Evolutionary conservation across 2,113 vertebrate genomes (phyloP), one percentile per base, ranked within the genome.

Genomic region (Dicerorhinus sumatrensis): DNA sequence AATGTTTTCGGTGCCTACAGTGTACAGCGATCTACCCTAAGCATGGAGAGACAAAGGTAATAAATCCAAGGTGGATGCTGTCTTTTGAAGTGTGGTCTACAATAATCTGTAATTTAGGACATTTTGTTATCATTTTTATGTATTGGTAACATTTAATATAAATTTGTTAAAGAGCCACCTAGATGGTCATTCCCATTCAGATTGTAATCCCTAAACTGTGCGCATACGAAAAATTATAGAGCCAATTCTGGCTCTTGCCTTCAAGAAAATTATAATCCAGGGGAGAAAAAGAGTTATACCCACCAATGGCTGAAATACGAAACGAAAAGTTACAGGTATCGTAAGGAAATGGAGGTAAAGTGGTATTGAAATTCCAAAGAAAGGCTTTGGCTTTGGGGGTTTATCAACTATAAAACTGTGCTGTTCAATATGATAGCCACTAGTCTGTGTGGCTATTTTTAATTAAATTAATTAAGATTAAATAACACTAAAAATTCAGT

Each of bases 381-480:
- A 20, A 80, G 8, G 0, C 70, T 83, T 81, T 54, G 33, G 23
- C 12, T 96, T 60, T 39, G 8, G 21, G 60, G 8, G 85, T 31
- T 91, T 10, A 91, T n/a, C 3, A 80, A 8, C 11, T 91, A 29
- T 87, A 16, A 73, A 87, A 80, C 7, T 39, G 1, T 48, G 17
- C 11, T 72, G 8, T 82, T 16, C 16, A 76, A 4, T 60, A 8
- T 36, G 46, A 69, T 25, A 60, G 17, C 13, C 65, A 88, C 33
- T 60, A 39, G 8, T 56, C 36, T 3, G 3, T 48, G 12, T 76
- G 36, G 11, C 33, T 84, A 33, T 72, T 80, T 83, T 88, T 80
- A 90, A 86, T 56, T 75, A 85, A 70, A 10, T 75, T 76, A 82
- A 56, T 73, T 89, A 86, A 63, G 85, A 79, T 39, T 39, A 89